A percentile compares a stretch with the other conserved stretches of the same genome.
phyloP scores from a whole-genome alignment of 2,888 invertebrate genomes.

The Meganola albula region DNA sequence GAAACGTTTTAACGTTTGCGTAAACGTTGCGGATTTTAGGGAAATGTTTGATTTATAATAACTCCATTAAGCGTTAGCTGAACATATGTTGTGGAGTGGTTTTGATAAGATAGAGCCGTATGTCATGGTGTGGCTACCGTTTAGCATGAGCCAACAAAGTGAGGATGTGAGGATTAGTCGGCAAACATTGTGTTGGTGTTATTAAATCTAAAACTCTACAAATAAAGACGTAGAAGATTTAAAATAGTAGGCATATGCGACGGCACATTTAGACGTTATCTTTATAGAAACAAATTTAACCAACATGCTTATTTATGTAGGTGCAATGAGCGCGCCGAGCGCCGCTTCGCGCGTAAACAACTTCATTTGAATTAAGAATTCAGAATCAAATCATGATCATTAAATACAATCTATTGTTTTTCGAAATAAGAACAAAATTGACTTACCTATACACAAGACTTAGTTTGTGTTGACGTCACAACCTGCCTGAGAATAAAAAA shows the following conservation, averaged over 20 bases:
- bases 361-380: conserved; percentile 15
- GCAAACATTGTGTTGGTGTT: conserved; percentile 62
- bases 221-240: conserved; percentile 67
- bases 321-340: conserved; percentile 21
- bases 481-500: too few relatives aligned
- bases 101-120: conserved; percentile 75
- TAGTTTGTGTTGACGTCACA: neutral
- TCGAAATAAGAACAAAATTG: too few relatives aligned
- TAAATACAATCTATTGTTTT: too few relatives aligned
- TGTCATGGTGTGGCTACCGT: conserved; percentile 73
- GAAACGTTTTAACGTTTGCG: conserved; percentile 34
- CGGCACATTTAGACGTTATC: conserved; percentile 36
- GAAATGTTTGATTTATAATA: conserved; percentile 66
- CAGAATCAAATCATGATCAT: too few relatives aligned
- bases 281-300: too few relatives aligned
- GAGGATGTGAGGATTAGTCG: conserved; percentile 61
- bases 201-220: conserved; percentile 54
- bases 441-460: too few relatives aligned
- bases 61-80: conserved; percentile 63
- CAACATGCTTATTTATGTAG: too few relatives aligned
- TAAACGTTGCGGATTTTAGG: conserved; percentile 55
- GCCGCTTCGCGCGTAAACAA: conserved; percentile 14
- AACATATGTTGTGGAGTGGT: conserved; percentile 71
- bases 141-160: conserved; percentile 62
- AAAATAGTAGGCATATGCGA: conserved; percentile 49